Evolutionary conservation across 1,140 invertebrate species (phyloP).

Genomic region (Matsumurasca onukii): DNA sequence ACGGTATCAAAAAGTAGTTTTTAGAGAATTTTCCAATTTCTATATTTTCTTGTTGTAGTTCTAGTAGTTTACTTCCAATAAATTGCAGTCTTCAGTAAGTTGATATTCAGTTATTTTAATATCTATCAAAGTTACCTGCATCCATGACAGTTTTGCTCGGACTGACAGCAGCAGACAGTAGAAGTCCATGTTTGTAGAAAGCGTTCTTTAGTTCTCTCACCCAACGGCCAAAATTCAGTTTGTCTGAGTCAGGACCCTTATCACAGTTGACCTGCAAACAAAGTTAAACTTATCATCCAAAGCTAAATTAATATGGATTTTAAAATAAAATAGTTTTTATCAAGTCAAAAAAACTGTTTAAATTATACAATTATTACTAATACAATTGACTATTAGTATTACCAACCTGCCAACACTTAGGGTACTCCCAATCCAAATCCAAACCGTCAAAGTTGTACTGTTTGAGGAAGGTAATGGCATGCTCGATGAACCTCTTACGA

Average conservation of each 20-base stretch:
- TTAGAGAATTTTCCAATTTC: neutral
- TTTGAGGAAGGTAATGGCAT: conserved; percentile 56
- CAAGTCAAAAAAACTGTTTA: no score
- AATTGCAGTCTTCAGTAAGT: no score
- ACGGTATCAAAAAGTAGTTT: conserved; percentile 24
- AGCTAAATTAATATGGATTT: no score
- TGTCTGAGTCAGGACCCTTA: conserved; percentile 73
- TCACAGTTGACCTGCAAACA: conserved; percentile 69
- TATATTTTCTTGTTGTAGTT: neutral
- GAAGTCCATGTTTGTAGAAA: conserved; percentile 67
- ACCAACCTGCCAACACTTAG: conserved; percentile 67
- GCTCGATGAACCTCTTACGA: conserved; percentile 54
- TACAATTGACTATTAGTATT: no score
- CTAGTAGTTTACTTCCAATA: neutral
- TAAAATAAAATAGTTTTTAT: no score
- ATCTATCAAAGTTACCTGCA: no score
- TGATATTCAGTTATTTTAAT: no score
- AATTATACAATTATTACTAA: no score
- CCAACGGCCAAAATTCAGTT: conserved; percentile 67
- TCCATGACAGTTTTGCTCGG: conserved; percentile 69
- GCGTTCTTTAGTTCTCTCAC: conserved; percentile 68
- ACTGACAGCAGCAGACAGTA: conserved; percentile 81
- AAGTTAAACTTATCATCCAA: no score
- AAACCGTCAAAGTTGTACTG: conserved; percentile 61
- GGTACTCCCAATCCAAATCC: conserved; percentile 70